A percentile compares a stretch with the other conserved stretches of the same genome.
Evolutionary conservation across 1,140 invertebrate genomes (phyloP).

Genomic region (Papilio aristodemus): DNA sequence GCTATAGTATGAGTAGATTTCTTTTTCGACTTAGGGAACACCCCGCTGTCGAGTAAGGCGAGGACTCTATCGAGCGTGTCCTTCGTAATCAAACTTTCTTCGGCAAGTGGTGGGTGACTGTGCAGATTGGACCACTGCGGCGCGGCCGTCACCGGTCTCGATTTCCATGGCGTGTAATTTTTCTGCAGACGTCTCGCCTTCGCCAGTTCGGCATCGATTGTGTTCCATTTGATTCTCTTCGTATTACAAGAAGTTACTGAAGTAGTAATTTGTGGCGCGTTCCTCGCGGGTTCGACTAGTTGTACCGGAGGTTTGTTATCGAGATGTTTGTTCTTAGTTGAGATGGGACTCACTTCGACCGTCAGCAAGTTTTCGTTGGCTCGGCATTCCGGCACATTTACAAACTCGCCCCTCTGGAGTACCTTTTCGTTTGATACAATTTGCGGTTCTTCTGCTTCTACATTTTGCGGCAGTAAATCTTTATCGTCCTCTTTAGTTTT

Average conservation of each 20-base stretch:
- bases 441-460: constrained; percentile 9
- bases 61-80: constrained; percentile 24
- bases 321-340: constrained; percentile 12
- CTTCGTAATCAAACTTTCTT: constrained; percentile 19
- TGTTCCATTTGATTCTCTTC: background rate
- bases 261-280: too few species aligned
- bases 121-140: background rate
- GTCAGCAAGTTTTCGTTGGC: constrained; percentile 49
- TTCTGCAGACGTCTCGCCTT: background rate
- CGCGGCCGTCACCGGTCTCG: background rate
- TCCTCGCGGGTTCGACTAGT: background rate
- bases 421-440: background rate
- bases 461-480: constrained; percentile 12
- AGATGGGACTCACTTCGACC: constrained; percentile 48
- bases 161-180: background rate
- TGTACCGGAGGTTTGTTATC: constrained; percentile 14
- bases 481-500: constrained; percentile 34
- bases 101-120: background rate
- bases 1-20: too few species aligned
- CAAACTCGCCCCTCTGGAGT: constrained; percentile 40
- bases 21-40: background rate
- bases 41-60: background rate
- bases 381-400: constrained; percentile 43
- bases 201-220: background rate
- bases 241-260: background rate